Conservation (phyloP, 2,113 vertebrate genomes). For the Myiopsitta monachus region DNA sequence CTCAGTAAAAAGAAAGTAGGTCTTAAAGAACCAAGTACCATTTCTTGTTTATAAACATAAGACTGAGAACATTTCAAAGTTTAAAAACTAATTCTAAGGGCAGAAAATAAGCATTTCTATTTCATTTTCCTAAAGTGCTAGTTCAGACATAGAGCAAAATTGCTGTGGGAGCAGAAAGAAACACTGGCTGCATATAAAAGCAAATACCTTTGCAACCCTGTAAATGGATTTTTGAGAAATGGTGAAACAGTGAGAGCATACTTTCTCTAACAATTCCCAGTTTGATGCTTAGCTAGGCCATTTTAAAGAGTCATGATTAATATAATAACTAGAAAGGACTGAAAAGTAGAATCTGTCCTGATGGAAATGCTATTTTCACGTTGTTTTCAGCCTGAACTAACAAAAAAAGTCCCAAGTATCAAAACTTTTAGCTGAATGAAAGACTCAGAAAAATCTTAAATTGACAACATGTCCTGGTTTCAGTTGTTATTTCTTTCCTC, state of each 20-base stretch:
- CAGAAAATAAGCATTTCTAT: not conserved
- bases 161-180: conserved; percentile 6
- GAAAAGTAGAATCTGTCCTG: not conserved
- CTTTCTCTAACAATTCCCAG: not conserved
- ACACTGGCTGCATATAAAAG: not conserved
- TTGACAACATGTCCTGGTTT: not conserved
- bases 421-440: not conserved
- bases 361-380: not conserved
- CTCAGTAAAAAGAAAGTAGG: not conserved
- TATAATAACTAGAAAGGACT: conserved; percentile 4
- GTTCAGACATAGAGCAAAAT: not conserved
- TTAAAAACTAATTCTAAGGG: not conserved
- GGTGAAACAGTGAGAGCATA: not conserved
- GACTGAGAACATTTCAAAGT: not conserved
- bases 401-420: not conserved
- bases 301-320: conserved; percentile 16
- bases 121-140: not conserved
- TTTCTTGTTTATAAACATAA: not conserved
- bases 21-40: not conserved
- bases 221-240: conserved; percentile 13
- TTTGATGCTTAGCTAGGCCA: conserved; percentile 5
- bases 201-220: not conserved
- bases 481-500: not conserved
- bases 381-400: not conserved
- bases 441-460: not conserved